Percentiles rank a stretch among this genome's conserved stretches.
Evolutionary conservation across 2,888 invertebrate genomes (phyloP).

Genomic region (Neoitamus cyanurus): DNA sequence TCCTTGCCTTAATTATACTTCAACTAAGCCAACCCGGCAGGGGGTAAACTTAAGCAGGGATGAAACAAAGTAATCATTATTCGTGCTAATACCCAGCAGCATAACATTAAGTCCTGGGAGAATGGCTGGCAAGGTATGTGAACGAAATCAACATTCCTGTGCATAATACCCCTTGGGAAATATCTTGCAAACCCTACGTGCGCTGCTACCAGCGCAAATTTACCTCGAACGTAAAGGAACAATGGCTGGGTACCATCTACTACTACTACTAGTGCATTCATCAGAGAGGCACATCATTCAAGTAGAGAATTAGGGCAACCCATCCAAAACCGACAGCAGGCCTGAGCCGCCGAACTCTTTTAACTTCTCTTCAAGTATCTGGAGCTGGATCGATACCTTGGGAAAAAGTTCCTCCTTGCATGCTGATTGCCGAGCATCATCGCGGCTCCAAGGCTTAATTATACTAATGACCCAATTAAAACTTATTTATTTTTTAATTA

Average conservation of each 20-base stretch:
- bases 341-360: background rate
- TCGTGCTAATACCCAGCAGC: background rate
- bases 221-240: background rate
- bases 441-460: background rate
- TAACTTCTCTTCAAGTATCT: background rate
- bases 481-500: background rate
- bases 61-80: background rate
- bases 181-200: background rate
- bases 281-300: background rate
- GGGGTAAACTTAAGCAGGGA: background rate
- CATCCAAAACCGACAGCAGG: background rate
- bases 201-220: background rate
- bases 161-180: background rate
- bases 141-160: background rate
- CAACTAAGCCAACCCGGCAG: background rate
- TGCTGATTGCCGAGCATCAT: background rate
- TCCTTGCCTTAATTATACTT: background rate
- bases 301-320: background rate
- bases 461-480: background rate
- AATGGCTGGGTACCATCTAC: background rate
- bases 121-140: background rate
- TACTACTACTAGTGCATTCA: background rate
- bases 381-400: background rate
- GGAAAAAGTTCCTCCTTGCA: background rate
- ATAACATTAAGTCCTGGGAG: background rate